Base-by-base conservation (phyloP, 2,113 vertebrate genomes). In the Hippocampus barbouri region DNA sequence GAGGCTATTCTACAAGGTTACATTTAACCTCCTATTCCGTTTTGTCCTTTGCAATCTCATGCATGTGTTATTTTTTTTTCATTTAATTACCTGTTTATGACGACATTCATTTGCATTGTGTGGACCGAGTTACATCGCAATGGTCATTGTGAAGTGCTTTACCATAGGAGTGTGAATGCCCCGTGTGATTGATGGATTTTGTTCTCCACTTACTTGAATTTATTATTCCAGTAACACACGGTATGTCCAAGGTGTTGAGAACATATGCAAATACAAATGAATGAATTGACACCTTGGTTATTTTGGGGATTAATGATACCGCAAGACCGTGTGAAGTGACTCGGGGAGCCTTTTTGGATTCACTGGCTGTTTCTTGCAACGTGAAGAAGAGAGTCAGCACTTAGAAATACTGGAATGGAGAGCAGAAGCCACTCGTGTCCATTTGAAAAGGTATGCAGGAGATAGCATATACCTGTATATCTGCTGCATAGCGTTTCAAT, bases 181-280 rank as follows among this genome's bases (percentile, higher is more conserved):
- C 69, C 59, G 60, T 59, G 54, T 91, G 90, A 91, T 86, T 88
- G 88, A 92, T 89, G 84, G 89, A 73, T 82, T 77, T 68, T 83
- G 62, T 83, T 85, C 73, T 81, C 71, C 75, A 40, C 47, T 68
- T 14, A 74, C 63, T 68, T 75, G 15, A 65, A 71, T 81, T 85
- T 75, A 62, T 79, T 80, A 79, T 83, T 86, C 75, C 51, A 64
- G 74, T 16, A 68, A 63, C 72, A 20, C 14, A 45, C 66, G 30
- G 30, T 69, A 66, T 76, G 78, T 83, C 73, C 74, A 65, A 61
- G 71, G 73, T 70, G 79, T 64, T 43, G 38, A 54, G n/a, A 76
- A 81, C 68, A 76, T 74, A 25, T 82, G 81, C 67, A 80, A 85
- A 89, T 79, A 85, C 73, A 79, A 82, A 59, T 69, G 10, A 45